These are phyloP conservation scores for Neogobius melanostomus DNA, from an alignment of 2,113 vertebrate genomes.

Conservation along the genomic window DNA sequence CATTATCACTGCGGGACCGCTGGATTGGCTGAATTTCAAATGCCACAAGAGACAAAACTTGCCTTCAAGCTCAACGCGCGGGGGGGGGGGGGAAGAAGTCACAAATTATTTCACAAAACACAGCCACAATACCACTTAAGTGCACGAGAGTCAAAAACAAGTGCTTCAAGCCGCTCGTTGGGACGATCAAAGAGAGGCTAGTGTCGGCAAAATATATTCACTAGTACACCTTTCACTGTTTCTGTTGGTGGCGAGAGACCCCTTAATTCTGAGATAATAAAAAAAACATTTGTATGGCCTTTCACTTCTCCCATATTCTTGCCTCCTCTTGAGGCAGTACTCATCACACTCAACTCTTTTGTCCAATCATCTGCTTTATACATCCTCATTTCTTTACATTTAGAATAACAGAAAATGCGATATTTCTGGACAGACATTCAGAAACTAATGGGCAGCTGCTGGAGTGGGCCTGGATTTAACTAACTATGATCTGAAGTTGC, in stretches of 20 bases:
- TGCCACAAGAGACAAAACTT: slow-evolving; percentile 27
- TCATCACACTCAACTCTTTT: too few relatives aligned
- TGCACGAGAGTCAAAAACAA: slow-evolving; percentile 8
- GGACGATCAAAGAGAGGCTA: slow-evolving; percentile 26
- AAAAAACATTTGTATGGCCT: too few relatives aligned
- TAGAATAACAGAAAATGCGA: too few relatives aligned
- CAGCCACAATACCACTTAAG: slow-evolving; percentile 11
- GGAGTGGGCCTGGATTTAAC: too few relatives aligned
- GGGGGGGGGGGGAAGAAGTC: background rate
- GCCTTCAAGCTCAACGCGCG: slow-evolving; percentile 23
- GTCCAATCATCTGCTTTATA: too few relatives aligned
- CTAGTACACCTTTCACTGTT: slow-evolving; percentile 5
- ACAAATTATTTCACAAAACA: slow-evolving; percentile 18
- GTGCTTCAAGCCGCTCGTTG: slow-evolving; percentile 19
- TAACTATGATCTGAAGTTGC: too few relatives aligned
- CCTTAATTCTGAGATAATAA: background rate
- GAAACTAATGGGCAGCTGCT: too few relatives aligned
- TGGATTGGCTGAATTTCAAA: slow-evolving; percentile 44
- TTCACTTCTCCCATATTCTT: too few relatives aligned
- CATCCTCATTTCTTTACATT: too few relatives aligned
- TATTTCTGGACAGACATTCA: too few relatives aligned
- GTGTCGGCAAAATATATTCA: background rate
- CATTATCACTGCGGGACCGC: slow-evolving; percentile 31
- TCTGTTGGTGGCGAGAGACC: background rate
- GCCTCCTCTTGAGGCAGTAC: too few relatives aligned